phyloP scores from a whole-genome alignment of 2,888 invertebrate genomes.

The Eristalinus aeneus region DNA sequence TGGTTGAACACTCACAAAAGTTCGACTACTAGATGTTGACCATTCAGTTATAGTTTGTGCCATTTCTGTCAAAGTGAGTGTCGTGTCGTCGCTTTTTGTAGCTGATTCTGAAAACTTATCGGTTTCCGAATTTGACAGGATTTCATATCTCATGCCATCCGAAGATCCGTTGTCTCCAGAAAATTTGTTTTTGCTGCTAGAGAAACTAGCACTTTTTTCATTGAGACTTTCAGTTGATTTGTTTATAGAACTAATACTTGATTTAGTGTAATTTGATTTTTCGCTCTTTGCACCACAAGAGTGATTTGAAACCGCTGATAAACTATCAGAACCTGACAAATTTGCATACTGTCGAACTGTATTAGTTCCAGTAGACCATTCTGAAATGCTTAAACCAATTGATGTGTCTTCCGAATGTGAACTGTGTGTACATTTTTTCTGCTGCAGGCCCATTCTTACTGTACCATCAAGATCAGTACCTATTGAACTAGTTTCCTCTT shows the following conservation, averaged over 20 bases:
- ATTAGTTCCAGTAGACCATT: conserved; percentile 93
- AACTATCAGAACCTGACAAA: conserved; percentile 86
- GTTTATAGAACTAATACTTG: conserved; percentile 83
- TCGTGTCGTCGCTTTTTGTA: conserved; percentile 91
- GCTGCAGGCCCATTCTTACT: conserved; percentile 89
- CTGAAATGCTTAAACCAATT: conserved; percentile 91
- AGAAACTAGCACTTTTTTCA: conserved; percentile 79
- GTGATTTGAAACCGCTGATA: conserved; percentile 82
- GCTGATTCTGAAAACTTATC: conserved; percentile 84
- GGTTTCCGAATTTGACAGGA: conserved; percentile 84
- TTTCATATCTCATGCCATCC: conserved; percentile 82
- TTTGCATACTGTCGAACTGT: conserved; percentile 91
- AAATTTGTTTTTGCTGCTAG: conserved; percentile 77
- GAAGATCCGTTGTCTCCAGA: conserved; percentile 80
- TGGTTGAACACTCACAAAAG: conserved; percentile 83
- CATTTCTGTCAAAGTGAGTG: conserved; percentile 85
- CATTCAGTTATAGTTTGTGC: conserved; percentile 92
- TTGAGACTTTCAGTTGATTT: conserved; percentile 82
- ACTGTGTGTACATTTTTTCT: conserved; percentile 90
- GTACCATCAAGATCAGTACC: conserved; percentile 91
- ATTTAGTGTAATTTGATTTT: conserved; percentile 83
- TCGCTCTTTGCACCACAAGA: conserved; percentile 84
- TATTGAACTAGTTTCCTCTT: conserved; percentile 88
- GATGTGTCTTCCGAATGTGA: conserved; percentile 94
- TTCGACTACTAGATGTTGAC: conserved; percentile 91